Percentiles rank a stretch among this genome's conserved stretches.
Conservation (phyloP, 2,797 vertebrate genomes). For the Manis javanica region DNA sequence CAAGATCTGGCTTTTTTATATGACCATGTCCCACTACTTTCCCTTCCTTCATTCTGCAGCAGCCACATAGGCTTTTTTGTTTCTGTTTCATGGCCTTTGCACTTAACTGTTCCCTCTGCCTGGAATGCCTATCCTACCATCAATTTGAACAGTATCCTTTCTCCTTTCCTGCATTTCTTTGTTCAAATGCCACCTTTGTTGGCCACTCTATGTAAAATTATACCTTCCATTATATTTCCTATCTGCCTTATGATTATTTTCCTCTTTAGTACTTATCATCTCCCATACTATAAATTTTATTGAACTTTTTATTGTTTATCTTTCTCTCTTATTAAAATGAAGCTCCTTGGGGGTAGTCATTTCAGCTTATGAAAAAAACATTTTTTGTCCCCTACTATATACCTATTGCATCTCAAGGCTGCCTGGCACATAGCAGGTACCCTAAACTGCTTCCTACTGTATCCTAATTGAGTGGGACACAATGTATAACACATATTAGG, state of each 20-base stretch:
- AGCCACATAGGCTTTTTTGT: background rate
- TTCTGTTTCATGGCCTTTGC: background rate
- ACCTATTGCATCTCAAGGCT: background rate
- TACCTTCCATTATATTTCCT: background rate
- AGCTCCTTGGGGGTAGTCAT: background rate
- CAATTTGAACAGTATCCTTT: background rate
- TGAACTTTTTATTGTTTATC: slow-evolving; percentile 23
- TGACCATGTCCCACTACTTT: background rate
- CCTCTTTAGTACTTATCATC: background rate
- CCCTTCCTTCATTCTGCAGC: background rate
- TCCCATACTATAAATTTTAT: background rate
- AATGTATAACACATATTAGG: background rate
- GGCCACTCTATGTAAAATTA: background rate
- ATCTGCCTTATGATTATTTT: background rate
- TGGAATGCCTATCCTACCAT: background rate
- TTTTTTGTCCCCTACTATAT: background rate
- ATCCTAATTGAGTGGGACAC: background rate
- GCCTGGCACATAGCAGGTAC: background rate
- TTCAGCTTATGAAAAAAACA: background rate
- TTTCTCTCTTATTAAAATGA: slow-evolving; percentile 44
- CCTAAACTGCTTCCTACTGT: slow-evolving; percentile 9
- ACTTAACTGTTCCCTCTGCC: background rate
- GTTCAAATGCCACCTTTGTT: slow-evolving; percentile 12
- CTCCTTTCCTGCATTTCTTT: background rate
- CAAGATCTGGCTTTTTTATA: background rate